Evolutionary conservation across 2,113 vertebrate species (phyloP).

Genomic region (Heliornis fulica): DNA sequence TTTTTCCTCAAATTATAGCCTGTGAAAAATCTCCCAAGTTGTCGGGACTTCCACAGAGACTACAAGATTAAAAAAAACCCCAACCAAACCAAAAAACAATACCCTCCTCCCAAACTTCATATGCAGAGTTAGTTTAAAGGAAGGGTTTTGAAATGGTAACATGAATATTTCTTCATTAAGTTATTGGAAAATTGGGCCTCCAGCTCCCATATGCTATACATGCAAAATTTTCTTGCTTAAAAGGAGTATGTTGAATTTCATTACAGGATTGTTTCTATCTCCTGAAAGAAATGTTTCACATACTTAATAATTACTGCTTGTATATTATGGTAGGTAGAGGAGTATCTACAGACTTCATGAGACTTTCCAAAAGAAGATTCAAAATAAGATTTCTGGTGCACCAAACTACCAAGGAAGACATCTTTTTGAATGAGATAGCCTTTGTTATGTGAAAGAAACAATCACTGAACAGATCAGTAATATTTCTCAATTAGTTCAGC

Average conservation of each 20-base stretch:
- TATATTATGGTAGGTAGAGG: not conserved
- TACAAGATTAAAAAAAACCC: not conserved
- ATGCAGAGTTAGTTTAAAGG: not conserved
- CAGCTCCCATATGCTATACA: not conserved
- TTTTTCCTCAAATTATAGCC: not conserved
- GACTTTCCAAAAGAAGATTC: not conserved
- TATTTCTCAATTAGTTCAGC: not conserved
- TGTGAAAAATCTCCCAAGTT: not conserved
- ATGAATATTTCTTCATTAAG: not conserved
- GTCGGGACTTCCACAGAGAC: not conserved
- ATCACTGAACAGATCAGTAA: not conserved
- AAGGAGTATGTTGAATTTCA: not conserved
- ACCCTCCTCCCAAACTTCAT: rapidly evolving
- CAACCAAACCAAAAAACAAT: not conserved
- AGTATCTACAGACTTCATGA: not conserved
- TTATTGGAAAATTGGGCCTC: not conserved
- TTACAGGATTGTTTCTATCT: not conserved
- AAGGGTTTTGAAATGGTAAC: not conserved
- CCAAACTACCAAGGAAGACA: not conserved
- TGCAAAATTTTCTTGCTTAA: not conserved
- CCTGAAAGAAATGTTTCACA: not conserved
- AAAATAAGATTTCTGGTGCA: not conserved
- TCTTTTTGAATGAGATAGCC: not conserved
- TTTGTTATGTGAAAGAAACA: not conserved
- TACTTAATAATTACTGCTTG: not conserved